Conservation (phyloP, 2,113 vertebrate genomes). For the Mystacornis crossleyi region DNA sequence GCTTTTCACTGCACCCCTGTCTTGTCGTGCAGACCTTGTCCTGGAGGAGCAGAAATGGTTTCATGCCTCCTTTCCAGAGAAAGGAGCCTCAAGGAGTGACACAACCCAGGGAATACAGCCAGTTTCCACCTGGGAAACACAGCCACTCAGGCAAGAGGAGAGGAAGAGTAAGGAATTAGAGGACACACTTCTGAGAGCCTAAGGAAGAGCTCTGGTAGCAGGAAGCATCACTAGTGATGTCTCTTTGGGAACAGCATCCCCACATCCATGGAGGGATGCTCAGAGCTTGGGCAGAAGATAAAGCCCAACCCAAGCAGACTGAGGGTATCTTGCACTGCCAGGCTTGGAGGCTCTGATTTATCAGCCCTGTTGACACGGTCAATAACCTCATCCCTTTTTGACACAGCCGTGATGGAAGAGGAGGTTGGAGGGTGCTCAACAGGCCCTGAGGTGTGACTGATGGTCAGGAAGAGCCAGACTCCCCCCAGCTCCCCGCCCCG, state of each 20-base stretch:
- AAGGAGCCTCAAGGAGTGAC: not conserved
- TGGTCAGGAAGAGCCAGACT: not conserved
- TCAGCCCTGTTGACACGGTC: not conserved
- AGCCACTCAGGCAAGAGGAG: not conserved
- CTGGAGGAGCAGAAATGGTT: not conserved
- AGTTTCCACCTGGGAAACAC: not conserved
- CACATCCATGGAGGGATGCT: not conserved
- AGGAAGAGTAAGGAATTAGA: not conserved
- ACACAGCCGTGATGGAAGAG: not conserved
- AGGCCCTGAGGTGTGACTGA: not conserved
- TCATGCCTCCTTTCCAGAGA: not conserved
- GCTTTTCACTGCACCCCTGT: not conserved
- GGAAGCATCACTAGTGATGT: too few relatives aligned
- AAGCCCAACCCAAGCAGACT: not conserved
- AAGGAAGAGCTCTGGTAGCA: not conserved
- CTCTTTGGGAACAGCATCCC: not conserved
- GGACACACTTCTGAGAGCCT: not conserved
- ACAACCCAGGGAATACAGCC: not conserved
- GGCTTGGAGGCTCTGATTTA: not conserved
- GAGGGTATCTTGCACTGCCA: rapidly evolving
- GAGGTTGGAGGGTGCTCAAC: not conserved
- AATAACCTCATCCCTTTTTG: not conserved
- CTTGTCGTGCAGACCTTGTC: not conserved
- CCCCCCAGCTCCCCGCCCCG: rapidly evolving
- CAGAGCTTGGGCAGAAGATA: not conserved